A percentile compares a stretch with the other conserved stretches of the same genome.
Evolutionary conservation across 2,888 invertebrate species (phyloP).

Genomic region (Agrotis exclamationis): DNA sequence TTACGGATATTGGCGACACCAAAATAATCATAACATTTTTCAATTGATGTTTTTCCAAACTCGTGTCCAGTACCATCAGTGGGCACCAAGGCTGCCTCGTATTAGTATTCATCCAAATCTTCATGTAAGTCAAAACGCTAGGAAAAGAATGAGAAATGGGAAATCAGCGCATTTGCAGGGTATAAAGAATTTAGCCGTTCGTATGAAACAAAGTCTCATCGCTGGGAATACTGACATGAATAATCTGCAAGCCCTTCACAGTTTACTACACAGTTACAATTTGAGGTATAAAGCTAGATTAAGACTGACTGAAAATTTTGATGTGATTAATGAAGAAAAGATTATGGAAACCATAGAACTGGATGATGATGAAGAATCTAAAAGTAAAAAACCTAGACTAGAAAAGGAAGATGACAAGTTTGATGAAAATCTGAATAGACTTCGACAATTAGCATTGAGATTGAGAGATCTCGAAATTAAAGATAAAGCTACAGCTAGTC

Average conservation of each 20-base stretch:
- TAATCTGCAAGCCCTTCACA: constrained; percentile 72
- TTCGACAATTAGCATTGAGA: constrained; percentile 76
- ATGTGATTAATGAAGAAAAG: constrained; percentile 73
- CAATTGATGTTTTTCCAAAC: constrained; percentile 70
- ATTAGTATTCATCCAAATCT: constrained; percentile 47
- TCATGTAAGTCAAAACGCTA: constrained; percentile 40
- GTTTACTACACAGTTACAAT: constrained; percentile 79
- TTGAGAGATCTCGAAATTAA: constrained; percentile 76
- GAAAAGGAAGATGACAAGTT: constrained; percentile 63
- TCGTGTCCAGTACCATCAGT: constrained; percentile 69
- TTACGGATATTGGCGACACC: constrained; percentile 72
- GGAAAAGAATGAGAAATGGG: constrained; percentile 67
- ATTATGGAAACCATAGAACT: constrained; percentile 82
- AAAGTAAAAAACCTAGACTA: constrained; percentile 71
- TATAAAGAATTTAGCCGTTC: constrained; percentile 72
- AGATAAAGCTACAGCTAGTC: constrained; percentile 73
- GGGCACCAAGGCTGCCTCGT: constrained; percentile 60
- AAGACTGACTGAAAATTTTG: constrained; percentile 72
- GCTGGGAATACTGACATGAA: constrained; percentile 63
- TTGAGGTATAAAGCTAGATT: constrained; percentile 75
- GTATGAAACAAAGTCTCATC: constrained; percentile 69
- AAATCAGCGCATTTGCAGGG: constrained; percentile 72
- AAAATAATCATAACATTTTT: constrained; percentile 68
- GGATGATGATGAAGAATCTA: constrained; percentile 78
- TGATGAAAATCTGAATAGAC: constrained; percentile 73